These are phyloP conservation scores for Coryphaenoides rupestris DNA, from an alignment of 2,113 vertebrate species.

Conservation along the genomic window DNA sequence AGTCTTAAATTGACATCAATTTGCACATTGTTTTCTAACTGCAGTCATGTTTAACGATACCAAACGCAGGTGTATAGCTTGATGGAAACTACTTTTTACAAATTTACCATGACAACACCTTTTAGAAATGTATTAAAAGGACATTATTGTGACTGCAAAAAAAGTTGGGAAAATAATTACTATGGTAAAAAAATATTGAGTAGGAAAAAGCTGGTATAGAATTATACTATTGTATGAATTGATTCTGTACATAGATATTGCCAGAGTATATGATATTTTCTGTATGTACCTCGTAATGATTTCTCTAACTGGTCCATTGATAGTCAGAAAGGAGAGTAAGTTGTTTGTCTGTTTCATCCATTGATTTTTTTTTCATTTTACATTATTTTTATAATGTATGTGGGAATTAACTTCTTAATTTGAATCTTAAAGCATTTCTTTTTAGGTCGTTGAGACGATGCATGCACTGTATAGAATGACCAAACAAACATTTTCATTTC, in stretches of 20 bases:
- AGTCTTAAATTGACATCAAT: constrained; percentile 38
- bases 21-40: constrained; percentile 51
- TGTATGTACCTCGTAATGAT: constrained; percentile 41
- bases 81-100: constrained; percentile 12
- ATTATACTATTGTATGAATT: constrained; percentile 31
- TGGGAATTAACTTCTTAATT: constrained; percentile 1
- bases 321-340: background rate
- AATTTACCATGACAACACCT: constrained; percentile 1
- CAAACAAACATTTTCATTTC: constrained; percentile 1
- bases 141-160: constrained; percentile 10
- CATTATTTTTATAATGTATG: constrained; percentile 34
- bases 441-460: background rate
- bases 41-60: constrained; percentile 14
- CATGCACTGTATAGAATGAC: background rate
- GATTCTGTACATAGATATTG: constrained; percentile 23
- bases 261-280: constrained; percentile 13
- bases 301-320: constrained; percentile 36
- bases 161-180: constrained; percentile 22
- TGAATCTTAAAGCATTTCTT: background rate
- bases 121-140: constrained; percentile 3
- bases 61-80: constrained; percentile 6
- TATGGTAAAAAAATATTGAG: background rate
- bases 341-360: constrained; percentile 13
- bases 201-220: constrained; percentile 13
- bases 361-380: constrained; percentile 22